phyloP scores from a whole-genome alignment of 2,797 vertebrate genomes.

The Silurus aristotelis region DNA sequence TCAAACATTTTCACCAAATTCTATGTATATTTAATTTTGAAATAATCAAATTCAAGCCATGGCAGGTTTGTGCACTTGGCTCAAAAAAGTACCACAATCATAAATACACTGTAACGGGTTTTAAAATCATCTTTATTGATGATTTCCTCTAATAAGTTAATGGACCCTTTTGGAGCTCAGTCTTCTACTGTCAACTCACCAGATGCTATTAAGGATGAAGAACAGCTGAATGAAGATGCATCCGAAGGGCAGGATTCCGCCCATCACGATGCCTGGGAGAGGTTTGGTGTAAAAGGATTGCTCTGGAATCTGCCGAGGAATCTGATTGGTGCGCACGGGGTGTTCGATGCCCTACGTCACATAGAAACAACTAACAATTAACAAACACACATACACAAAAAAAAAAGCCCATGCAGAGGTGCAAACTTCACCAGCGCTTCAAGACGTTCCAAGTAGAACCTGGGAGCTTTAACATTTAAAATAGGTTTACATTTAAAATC shows the following conservation, averaged over 20 bases:
- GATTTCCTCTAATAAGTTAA: no score
- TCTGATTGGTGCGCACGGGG: slow-evolving; percentile 92
- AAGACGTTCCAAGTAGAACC: background rate
- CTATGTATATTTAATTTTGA: no score
- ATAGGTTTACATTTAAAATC: background rate
- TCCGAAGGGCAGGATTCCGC: slow-evolving; percentile 90
- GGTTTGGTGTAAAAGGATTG: slow-evolving; percentile 93
- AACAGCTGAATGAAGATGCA: slow-evolving; percentile 97
- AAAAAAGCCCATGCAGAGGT: no score
- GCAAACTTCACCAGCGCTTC: no score
- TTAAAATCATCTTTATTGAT: background rate
- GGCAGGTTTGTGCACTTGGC: no score
- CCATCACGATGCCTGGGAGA: slow-evolving; percentile 91
- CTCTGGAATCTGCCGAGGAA: slow-evolving; percentile 92
- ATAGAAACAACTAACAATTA: background rate
- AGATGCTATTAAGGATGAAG: slow-evolving; percentile 96
- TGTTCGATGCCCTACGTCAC: slow-evolving; percentile 86
- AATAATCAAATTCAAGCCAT: background rate
- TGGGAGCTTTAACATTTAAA: background rate
- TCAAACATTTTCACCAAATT: background rate
- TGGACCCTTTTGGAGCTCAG: background rate
- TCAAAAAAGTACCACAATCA: background rate
- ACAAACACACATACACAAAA: background rate
- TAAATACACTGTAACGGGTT: background rate
- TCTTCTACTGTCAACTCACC: slow-evolving; percentile 71